Conservation (phyloP, 2,888 invertebrate species). For the Epinotia bilunana region DNA sequence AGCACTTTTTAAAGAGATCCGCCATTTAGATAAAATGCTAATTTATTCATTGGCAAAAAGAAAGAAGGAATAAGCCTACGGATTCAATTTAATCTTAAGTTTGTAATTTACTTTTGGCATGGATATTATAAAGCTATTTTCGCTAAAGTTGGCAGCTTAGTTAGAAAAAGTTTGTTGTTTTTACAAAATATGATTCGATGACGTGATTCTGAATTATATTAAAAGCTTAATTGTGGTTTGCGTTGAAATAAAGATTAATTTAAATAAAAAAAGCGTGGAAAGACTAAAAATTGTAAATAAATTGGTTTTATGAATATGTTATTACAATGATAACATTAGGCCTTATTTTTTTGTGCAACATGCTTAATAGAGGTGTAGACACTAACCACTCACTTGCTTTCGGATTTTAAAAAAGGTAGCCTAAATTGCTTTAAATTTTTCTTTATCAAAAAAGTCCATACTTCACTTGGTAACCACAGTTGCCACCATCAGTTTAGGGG, state of each 20-base stretch:
- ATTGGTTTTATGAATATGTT: no score
- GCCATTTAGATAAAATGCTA: conserved; percentile 79
- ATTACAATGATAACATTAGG: no score
- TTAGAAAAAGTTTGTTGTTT: conserved; percentile 14
- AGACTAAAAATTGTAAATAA: no score
- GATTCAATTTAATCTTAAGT: conserved; percentile 74
- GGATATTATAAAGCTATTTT: conserved; percentile 66
- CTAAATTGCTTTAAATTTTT: no score
- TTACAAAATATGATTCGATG: background rate
- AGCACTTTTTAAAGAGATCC: conserved; percentile 79
- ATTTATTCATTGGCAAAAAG: conserved; percentile 81
- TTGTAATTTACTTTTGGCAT: conserved; percentile 73
- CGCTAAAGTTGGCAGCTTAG: conserved; percentile 39
- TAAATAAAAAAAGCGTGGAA: no score
- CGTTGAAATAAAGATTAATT: background rate
- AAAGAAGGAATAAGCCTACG: conserved; percentile 69
- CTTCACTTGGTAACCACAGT: no score
- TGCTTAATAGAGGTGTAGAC: no score
- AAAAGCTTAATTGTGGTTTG: background rate
- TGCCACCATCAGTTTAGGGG: no score
- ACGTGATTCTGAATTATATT: background rate
- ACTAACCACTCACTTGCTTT: no score
- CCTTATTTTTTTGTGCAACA: no score
- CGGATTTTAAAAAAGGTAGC: no score
- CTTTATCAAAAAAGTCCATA: no score